phyloP scores from a whole-genome alignment of 2,888 invertebrate species.

The Hipparchia semele region DNA sequence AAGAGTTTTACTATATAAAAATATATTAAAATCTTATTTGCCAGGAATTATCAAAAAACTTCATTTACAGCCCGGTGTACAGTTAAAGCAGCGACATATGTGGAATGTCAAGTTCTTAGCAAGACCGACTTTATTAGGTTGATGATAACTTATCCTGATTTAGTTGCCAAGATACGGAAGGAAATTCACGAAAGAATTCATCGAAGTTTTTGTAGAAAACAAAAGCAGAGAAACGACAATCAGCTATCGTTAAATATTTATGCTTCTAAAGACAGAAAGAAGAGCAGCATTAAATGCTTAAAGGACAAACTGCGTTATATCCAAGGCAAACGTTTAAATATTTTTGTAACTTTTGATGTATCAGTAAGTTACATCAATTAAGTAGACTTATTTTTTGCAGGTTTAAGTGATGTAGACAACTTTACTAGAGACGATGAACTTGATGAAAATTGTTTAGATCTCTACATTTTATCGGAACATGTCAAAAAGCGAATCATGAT shows the following conservation, averaged over 20 bases:
- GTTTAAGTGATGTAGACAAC: conserved; percentile 58
- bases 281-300: conserved; percentile 76
- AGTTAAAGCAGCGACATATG: conserved; percentile 78
- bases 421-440: conserved; percentile 62
- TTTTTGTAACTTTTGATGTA: neutral
- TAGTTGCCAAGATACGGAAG: conserved; percentile 59
- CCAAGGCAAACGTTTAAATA: conserved; percentile 57
- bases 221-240: conserved; percentile 45
- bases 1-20: neutral
- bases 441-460: conserved; percentile 69
- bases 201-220: conserved; percentile 55
- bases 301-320: conserved; percentile 74
- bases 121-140: conserved; percentile 75
- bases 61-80: conserved; percentile 71
- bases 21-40: conserved; percentile 18
- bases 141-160: conserved; percentile 76
- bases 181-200: conserved; percentile 63
- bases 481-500: conserved; percentile 62
- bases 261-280: conserved; percentile 71
- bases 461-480: conserved; percentile 75
- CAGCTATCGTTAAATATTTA: conserved; percentile 69
- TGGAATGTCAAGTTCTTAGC: conserved; percentile 79
- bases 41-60: conserved; percentile 17
- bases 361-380: neutral
- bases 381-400: conserved; percentile 46